Evolutionary conservation across 2,797 vertebrate genomes (phyloP), one percentile per base, ranked within the genome.

Genomic region (Sebastes vulpes): DNA sequence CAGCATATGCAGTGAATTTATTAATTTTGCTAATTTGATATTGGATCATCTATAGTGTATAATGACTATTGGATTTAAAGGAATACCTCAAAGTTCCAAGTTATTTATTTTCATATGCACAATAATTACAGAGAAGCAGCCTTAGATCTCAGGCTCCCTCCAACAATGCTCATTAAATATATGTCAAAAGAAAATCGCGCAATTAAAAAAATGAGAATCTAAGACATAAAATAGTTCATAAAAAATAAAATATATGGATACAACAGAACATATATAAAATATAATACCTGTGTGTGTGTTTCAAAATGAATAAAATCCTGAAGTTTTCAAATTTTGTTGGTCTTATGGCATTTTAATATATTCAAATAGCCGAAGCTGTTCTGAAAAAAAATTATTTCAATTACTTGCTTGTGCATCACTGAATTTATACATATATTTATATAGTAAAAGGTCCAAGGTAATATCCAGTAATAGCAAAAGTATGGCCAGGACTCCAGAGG

Each of bases 11-110:
- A 38, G 20, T 32, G 2, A 20, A 8, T 21, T 12, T 21, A 20
- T 6, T 38, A 0, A 5, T 38, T 63, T 63, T 1, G 6, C 10
- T 8, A 61, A 61, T 31, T 60, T 61, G 4, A 38, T 9, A 4
- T 23, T 35, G 31, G 20, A 0, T 0, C 6, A 35, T 61, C 58
- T 7, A 23, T 1, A 61, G 59, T 0, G 3, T 11, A 14, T 14
- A 9, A 0, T 63, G 20, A 38, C 8, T 63, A 63, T 2, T 38
- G n/a, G n/a, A 35, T 61, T 35, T 3, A 32, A 35, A 61, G 28
- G n/a, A 60, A 32, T n/a, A 58, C 25, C 54, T 57, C 7, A 57
- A 18, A 1, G 25, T 57, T 18, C 54, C 14, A 57, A 28, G 54
- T 57, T 20, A 31, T 59, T 32, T 32, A 32, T 21, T 60, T 0